Percentiles rank a stretch among this genome's conserved stretches.
These are phyloP conservation scores for Capra hircus DNA, from an alignment of 2,113 vertebrate species.

Conservation along the genomic window DNA sequence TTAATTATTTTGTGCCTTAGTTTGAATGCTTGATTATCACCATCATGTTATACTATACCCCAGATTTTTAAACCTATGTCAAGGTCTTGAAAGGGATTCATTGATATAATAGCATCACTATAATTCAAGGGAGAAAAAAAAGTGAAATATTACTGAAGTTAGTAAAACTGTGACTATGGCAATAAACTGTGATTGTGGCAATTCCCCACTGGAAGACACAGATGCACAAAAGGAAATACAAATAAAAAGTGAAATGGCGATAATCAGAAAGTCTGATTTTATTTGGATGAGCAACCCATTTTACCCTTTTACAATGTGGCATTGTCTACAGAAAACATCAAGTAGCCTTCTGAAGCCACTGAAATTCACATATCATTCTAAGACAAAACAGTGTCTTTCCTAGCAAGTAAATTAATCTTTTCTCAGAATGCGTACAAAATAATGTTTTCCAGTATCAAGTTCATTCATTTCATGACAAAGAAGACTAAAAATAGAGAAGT, in stretches of 20 bases:
- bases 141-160: neutral
- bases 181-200: neutral
- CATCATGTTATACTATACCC: neutral
- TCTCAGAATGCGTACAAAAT: neutral
- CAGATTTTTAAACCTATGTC: neutral
- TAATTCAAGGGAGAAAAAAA: neutral
- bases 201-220: neutral
- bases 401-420: conserved; percentile 10
- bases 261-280: neutral
- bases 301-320: neutral
- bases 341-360: neutral
- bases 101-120: neutral
- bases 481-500: neutral
- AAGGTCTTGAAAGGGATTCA: neutral
- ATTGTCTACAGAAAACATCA: neutral
- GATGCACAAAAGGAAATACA: neutral
- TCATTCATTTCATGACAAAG: conserved; percentile 27
- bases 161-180: neutral
- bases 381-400: neutral
- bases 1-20: neutral
- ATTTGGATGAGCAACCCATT: neutral
- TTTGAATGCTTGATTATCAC: neutral
- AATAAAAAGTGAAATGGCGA: neutral
- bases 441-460: neutral
- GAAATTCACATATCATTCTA: conserved; percentile 11